Base-by-base conservation (phyloP, 2,113 vertebrate species). In the Hyperopisus bebe region DNA sequence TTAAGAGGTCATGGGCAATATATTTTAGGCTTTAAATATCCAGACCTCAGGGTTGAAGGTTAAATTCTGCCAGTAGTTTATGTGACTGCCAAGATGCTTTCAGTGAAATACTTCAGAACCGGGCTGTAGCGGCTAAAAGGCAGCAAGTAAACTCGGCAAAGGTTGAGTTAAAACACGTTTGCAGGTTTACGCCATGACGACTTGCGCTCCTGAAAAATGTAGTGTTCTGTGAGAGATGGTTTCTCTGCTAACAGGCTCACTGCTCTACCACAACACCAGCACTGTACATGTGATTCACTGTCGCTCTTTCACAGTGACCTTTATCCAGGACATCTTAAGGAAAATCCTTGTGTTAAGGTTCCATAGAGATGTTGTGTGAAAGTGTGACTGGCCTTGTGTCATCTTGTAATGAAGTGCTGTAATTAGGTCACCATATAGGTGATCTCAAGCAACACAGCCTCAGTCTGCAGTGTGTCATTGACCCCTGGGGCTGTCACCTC, bases 301-400 rank as follows among this genome's bases (percentile, higher is more conserved):
- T 80, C 47, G 35, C 74, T 39, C 66, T 24, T 53, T 21, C 44
- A 89, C 46, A 51, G 46, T 27, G 5, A 9, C 62, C n/a, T 8
- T 48, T 74, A 88, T 88, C 87, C 44, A 27, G 62, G 62, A 80
- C 91, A 90, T 31, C 87, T 77, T 21, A 19, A 92, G 92, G 89
- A 90, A 89, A 19, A 87, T 90, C 92, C 93, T 94, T 95, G 93
- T 94, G 21, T 90, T 46, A 35, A 88, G 86, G 92, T 94, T 92
- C 94, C 94, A 92, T 85, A 91, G 90, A 92, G 90, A 91, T 88
- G 90, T 90, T 88, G 91, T 85, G 90, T 91, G 44, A 88, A 87
- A 87, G 82, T 91, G 90, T 89, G 90, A 91, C 84, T 47, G 91
- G 31, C 90, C 90, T 66, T 89, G 85, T 89, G 90, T 91, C 91